Conservation (phyloP, 2,113 vertebrate species). For the Menidia beryllina region DNA sequence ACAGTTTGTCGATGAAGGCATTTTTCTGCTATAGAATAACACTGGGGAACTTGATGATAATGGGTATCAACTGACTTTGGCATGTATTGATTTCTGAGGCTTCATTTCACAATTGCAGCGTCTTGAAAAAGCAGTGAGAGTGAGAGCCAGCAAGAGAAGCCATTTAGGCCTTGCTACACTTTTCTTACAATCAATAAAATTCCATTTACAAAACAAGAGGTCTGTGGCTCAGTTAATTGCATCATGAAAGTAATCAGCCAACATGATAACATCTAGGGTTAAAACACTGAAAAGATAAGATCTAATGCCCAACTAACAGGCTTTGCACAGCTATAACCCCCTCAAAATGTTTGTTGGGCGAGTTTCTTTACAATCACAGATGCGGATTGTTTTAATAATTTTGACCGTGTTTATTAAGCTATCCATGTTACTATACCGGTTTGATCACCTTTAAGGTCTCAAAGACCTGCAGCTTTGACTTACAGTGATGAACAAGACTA, state of each 20-base stretch:
- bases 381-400: not conserved
- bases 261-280: constrained; percentile 13
- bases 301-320: not conserved
- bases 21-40: constrained; percentile 86
- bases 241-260: constrained; percentile 71
- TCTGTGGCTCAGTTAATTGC: constrained; percentile 82
- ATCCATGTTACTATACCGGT: not conserved
- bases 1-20: constrained; percentile 73
- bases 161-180: constrained; percentile 78
- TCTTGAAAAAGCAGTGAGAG: constrained; percentile 80
- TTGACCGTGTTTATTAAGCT: not conserved
- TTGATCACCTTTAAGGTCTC: not conserved
- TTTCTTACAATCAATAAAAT: constrained; percentile 85
- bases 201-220: constrained; percentile 83
- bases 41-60: constrained; percentile 83
- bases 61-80: constrained; percentile 84
- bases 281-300: constrained; percentile 14
- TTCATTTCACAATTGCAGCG: constrained; percentile 82
- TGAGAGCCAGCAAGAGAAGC: constrained; percentile 75
- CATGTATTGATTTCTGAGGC: constrained; percentile 86
- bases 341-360: not conserved
- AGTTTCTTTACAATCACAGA: not conserved
- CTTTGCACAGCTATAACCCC: not conserved
- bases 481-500: too few species aligned
- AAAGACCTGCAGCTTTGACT: too few species aligned